Evolutionary conservation across 2,113 vertebrate genomes (phyloP).

Genomic region (Rhinogobius similis): DNA sequence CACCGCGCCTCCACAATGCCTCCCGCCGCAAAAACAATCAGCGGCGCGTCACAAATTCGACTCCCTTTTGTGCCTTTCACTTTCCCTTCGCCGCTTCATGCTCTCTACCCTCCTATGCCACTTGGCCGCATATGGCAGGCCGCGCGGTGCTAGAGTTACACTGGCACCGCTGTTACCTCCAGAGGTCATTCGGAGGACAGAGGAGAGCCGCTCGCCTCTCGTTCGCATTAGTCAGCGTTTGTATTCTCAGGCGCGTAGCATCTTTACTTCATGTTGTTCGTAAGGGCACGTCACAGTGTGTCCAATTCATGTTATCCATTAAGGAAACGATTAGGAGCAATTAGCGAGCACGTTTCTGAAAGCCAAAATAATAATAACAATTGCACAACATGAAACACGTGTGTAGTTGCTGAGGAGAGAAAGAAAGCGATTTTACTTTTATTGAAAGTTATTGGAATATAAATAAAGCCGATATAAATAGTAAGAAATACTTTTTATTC

Average conservation of each 20-base stretch:
- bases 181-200: constrained; percentile 64
- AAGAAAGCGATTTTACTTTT: too few species aligned
- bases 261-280: neutral
- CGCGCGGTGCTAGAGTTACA: constrained; percentile 58
- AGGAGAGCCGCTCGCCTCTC: constrained; percentile 35
- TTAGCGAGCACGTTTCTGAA: too few species aligned
- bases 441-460: too few species aligned
- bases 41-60: neutral
- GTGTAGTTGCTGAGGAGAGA: too few species aligned
- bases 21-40: neutral
- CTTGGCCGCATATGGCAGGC: constrained; percentile 58
- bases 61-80: constrained; percentile 15
- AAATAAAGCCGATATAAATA: neutral
- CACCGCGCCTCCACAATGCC: neutral
- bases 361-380: too few species aligned
- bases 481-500: too few species aligned
- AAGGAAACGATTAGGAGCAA: too few species aligned
- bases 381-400: too few species aligned
- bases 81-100: constrained; percentile 46
- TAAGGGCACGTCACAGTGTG: too few species aligned
- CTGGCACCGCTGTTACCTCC: constrained; percentile 47
- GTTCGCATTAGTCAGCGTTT: constrained; percentile 20
- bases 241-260: neutral
- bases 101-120: constrained; percentile 55
- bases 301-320: too few species aligned